Percentiles rank a stretch among this genome's conserved stretches.
phyloP scores from a whole-genome alignment of 2,797 vertebrate species.

The Acrossocheilus wenchowensis region DNA sequence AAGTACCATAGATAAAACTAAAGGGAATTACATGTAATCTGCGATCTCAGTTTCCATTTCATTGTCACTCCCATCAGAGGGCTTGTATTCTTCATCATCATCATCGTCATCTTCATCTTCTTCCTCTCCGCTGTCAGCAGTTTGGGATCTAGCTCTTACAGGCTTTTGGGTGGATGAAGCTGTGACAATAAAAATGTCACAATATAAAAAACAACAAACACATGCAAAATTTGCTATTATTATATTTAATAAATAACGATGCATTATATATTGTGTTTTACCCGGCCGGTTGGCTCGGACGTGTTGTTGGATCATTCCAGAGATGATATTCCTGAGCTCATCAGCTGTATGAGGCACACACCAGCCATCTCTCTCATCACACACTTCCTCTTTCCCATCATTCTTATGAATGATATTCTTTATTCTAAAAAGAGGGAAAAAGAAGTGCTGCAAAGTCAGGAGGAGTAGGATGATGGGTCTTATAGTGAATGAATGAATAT shows the following conservation, averaged over 20 bases:
- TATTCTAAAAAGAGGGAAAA: constrained; percentile 75
- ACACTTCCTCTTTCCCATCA: constrained; percentile 76
- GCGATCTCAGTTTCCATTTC: constrained; percentile 98
- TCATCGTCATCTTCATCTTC: constrained; percentile 77
- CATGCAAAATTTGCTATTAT: not conserved
- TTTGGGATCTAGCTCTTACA: constrained; percentile 53
- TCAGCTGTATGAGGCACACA: constrained; percentile 90
- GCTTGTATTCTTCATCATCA: constrained; percentile 91
- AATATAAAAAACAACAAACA: not conserved
- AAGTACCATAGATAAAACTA: not conserved
- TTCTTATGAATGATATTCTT: constrained; percentile 84
- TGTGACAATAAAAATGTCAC: constrained; percentile 17
- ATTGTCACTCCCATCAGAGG: constrained; percentile 94
- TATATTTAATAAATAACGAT: not conserved
- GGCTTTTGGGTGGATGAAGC: constrained; percentile 76
- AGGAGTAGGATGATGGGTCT: not conserved
- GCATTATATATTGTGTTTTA: constrained; percentile 65
- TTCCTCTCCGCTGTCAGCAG: constrained; percentile 69
- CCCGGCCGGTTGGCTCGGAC: constrained; percentile 83
- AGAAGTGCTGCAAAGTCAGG: not conserved
- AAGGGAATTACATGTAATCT: constrained; percentile 86
- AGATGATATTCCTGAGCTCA: constrained; percentile 90
- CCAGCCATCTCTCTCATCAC: constrained; percentile 94
- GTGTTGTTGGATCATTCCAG: constrained; percentile 87
- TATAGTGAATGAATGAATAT: not conserved